Base-by-base conservation (phyloP, 2,113 vertebrate species). In the Aldabrachelys gigantea region DNA sequence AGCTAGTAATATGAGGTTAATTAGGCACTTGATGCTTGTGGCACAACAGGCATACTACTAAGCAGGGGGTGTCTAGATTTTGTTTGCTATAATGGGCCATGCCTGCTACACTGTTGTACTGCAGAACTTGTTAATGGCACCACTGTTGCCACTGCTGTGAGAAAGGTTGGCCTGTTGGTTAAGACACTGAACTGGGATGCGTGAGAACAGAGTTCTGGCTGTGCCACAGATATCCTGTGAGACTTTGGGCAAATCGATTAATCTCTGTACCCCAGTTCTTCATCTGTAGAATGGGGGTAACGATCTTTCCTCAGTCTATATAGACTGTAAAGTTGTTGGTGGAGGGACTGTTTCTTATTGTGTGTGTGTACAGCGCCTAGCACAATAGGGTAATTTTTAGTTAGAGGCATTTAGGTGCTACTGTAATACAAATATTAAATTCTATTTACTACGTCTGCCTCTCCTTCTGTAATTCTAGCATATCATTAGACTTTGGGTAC, bases 1-100 rank as follows among this genome's bases (percentile, higher is more conserved):
- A 83, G 62, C 54, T 54, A 50, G 44, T 57, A 31, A 6, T 1
- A 0, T 0, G 11, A 54, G 6, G 44, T 29, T 9, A 8, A 2
- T 3, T 0, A 1, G 0, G 4, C 13, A 6, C 29, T 89, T 1
- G 1, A 10, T 79, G 80, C 31, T 88, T 53, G 78, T 85, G 78
- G 24, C 5, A 41, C 72, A 76, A 24, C 14, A 76, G 24, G 6
- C 22, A 22, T 76, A 24, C 11, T 44, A 25, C 72, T 76, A 76
- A 44, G 41, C 8, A 21, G 27, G 72, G 24, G 13, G 21, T 44
- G 10, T 76, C 24, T 24, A 9, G 38, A 44, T 44, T 76, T 38
- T 76, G 24, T 27, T 44, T 44, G 38, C 72, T 41, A 24, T 47
- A 76, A 44, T 25, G 24, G 24, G 41, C 5, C 5, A 76, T 13